Evolutionary conservation across 2,113 vertebrate genomes (phyloP), one percentile per base, ranked within the genome.

Genomic region (Gymnocephalus cernua): DNA sequence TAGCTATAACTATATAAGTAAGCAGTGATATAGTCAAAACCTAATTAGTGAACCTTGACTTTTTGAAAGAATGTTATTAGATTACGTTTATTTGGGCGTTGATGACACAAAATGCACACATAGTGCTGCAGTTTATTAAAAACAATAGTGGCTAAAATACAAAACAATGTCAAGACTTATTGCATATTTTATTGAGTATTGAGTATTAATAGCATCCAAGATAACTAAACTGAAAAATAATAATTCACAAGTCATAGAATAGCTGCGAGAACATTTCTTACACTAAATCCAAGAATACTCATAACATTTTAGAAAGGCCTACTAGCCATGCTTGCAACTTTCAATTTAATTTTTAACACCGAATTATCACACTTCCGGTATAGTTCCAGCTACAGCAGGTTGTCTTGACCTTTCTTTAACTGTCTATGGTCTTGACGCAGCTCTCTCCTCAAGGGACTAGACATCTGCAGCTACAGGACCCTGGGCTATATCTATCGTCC

Each of bases 361-460:
- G 0, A 7, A 8, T 32, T 11, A 21, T 53, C 27, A 4, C 7
- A 74, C 50, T 83, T 88, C 86, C 81, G 71, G 62, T 61, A 2
- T 16, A 3, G 45, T 7, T 45, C 4, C 16, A 0, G 8, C 25
- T 65, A 1, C 16, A 41, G 21, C 1, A 59, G 16, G 19, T 47
- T 41, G 5, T 51, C 54, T 84, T 88, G 80, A 81, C 9, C n/a
- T n/a, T n/a, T n/a, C n/a, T n/a, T n/a, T n/a, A n/a, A n/a, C n/a
- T n/a, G n/a, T n/a, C n/a, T n/a, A n/a, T n/a, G n/a, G 5, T 51
- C 54, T 84, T 88, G 80, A 81, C 9, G 13, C 35, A 50, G 15
- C 58, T 71, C 45, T n/a, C 23, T 21, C n/a, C 2, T 6, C 23
- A 19, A n/a, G 61, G 29, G 64, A 54, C 53, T 3, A n/a, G 54